phyloP scores from a whole-genome alignment of 2,888 invertebrate genomes.

The Ichneumoninae sp. region DNA sequence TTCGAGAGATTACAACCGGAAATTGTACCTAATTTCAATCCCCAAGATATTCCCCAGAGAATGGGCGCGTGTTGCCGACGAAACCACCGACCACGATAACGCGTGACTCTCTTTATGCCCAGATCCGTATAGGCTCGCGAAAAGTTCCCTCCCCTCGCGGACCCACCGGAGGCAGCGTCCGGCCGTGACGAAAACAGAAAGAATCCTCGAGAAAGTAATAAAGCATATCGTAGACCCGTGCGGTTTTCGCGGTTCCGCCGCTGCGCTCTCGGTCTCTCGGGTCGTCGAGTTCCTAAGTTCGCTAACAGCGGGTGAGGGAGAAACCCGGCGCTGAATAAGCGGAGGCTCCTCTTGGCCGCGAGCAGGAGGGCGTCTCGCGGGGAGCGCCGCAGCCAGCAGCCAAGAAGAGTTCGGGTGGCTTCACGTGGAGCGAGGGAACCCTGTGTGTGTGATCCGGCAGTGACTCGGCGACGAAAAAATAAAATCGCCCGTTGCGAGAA shows the following conservation, averaged over 20 bases:
- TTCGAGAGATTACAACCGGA: neutral
- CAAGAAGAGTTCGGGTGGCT: slow-evolving; percentile 16
- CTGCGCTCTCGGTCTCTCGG: neutral
- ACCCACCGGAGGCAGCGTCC: slow-evolving; percentile 23
- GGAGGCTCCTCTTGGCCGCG: neutral
- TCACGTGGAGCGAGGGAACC: slow-evolving; percentile 20
- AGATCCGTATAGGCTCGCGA: neutral
- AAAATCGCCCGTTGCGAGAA: slow-evolving; percentile 57
- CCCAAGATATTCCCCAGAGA: slow-evolving; percentile 24
- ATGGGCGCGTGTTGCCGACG: slow-evolving; percentile 30
- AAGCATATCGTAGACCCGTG: slow-evolving; percentile 20
- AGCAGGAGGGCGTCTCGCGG: slow-evolving; percentile 10
- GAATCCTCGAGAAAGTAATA: slow-evolving; percentile 17
- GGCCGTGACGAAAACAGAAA: slow-evolving; percentile 31
- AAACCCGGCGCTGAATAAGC: slow-evolving; percentile 25
- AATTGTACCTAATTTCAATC: slow-evolving; percentile 10
- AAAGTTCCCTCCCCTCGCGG: neutral
- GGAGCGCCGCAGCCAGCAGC: neutral
- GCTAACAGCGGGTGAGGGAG: slow-evolving; percentile 51
- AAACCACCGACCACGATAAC: slow-evolving; percentile 35
- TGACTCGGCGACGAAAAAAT: slow-evolving; percentile 60
- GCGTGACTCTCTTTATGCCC: slow-evolving; percentile 42
- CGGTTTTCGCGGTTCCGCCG: slow-evolving; percentile 40
- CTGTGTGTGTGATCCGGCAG: slow-evolving; percentile 3
- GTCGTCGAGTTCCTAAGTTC: neutral